A percentile compares a stretch with the other conserved stretches of the same genome.
Evolutionary conservation across 1,140 invertebrate species (phyloP).

Genomic region (Tribolium madens): DNA sequence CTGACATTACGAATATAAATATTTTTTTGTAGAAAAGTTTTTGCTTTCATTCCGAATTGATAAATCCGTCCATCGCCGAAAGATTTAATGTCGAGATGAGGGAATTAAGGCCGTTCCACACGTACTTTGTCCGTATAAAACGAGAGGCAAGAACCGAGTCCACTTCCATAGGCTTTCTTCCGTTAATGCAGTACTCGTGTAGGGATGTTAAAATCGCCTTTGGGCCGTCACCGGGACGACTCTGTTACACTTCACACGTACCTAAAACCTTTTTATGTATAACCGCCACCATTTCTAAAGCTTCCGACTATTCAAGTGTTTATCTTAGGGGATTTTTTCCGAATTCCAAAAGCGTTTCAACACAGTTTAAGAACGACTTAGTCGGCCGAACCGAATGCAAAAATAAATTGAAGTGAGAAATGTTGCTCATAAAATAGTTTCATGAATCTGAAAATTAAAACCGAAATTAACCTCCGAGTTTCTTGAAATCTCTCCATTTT

Average conservation of each 20-base stretch:
- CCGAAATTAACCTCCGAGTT: no score
- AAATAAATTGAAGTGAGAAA: neutral
- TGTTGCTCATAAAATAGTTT: no score
- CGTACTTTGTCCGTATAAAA: constrained; percentile 49
- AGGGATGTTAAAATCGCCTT: constrained; percentile 62
- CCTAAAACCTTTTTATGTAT: constrained; percentile 51
- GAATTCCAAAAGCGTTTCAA: constrained; percentile 22
- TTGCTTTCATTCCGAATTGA: constrained; percentile 7
- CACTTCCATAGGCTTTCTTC: constrained; percentile 59
- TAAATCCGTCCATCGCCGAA: constrained; percentile 8
- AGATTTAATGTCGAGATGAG: constrained; percentile 29
- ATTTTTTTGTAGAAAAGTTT: no score
- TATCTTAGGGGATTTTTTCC: constrained; percentile 28
- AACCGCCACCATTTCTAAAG: constrained; percentile 34
- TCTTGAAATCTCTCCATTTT: no score
- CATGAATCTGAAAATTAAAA: no score
- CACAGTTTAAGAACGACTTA: constrained; percentile 20
- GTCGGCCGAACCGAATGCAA: neutral
- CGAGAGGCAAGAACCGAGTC: constrained; percentile 20
- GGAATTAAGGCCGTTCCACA: constrained; percentile 47
- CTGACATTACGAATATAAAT: no score
- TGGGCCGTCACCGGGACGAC: constrained; percentile 56
- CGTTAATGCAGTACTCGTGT: constrained; percentile 62
- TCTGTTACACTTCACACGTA: constrained; percentile 55
- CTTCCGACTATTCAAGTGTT: constrained; percentile 20